Percentiles rank a stretch among this genome's conserved stretches.
phyloP scores from a whole-genome alignment of 2,888 invertebrate genomes.

The Amaurobius ferox region DNA sequence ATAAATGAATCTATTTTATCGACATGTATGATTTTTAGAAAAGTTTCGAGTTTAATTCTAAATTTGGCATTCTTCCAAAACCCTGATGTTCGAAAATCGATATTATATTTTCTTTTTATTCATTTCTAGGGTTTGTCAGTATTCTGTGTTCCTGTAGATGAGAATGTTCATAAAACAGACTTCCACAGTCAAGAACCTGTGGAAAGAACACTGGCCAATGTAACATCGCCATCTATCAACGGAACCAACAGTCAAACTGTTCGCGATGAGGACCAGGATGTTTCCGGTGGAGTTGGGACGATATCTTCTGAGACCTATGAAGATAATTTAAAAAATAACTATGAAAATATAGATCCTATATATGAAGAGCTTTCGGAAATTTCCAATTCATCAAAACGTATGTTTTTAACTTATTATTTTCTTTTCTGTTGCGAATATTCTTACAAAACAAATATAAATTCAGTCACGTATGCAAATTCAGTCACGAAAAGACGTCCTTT shows the following conservation, averaged over 20 bases:
- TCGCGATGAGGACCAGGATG: neutral
- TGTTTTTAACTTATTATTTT: constrained; percentile 1
- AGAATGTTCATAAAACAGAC: neutral
- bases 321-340: constrained; percentile 80
- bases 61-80: too few relatives aligned
- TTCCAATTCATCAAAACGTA: constrained; percentile 58
- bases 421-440: neutral
- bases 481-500: too few relatives aligned
- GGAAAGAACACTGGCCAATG: too few relatives aligned
- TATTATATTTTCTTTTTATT: too few relatives aligned
- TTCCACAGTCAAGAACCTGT: neutral
- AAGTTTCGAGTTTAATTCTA: too few relatives aligned
- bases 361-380: constrained; percentile 80
- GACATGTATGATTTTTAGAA: too few relatives aligned
- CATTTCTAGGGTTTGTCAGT: constrained; percentile 13
- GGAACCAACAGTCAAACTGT: neutral
- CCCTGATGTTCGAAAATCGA: too few relatives aligned
- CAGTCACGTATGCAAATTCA: too few relatives aligned
- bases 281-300: constrained; percentile 21
- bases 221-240: constrained; percentile 49
- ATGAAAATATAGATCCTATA: constrained; percentile 88
- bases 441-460: too few relatives aligned
- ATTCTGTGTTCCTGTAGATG: constrained; percentile 61
- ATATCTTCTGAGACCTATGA: constrained; percentile 40
- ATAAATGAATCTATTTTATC: too few relatives aligned